A percentile compares a stretch with the other conserved stretches of the same genome.
These are phyloP conservation scores for Desoria tigrina DNA, from an alignment of 2,888 invertebrate species.

Conservation along the genomic window DNA sequence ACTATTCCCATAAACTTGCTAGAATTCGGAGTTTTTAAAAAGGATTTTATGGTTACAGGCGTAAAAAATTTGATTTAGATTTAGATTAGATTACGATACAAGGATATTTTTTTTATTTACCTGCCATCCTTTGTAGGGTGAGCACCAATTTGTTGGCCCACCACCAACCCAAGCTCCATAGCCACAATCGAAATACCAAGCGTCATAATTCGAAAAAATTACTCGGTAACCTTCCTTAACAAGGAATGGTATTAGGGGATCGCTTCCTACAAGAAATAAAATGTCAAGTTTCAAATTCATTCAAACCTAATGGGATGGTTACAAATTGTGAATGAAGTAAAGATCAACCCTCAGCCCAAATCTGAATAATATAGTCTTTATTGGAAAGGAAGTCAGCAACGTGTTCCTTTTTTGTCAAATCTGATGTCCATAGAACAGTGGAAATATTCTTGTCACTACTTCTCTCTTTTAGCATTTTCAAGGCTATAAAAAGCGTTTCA, in stretches of 20 bases:
- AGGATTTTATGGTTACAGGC: not conserved
- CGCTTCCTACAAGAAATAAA: conserved; percentile 58
- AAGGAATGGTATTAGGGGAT: conserved; percentile 63
- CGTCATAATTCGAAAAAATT: conserved; percentile 84
- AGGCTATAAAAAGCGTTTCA: conserved; percentile 55
- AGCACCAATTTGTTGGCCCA: conserved; percentile 81
- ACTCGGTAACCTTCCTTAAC: conserved; percentile 71
- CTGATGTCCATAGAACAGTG: conserved; percentile 77
- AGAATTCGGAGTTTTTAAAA: conserved; percentile 13
- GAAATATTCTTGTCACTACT: conserved; percentile 63
- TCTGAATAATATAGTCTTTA: conserved; percentile 75
- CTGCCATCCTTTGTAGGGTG: conserved; percentile 88
- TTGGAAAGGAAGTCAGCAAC: conserved; percentile 69
- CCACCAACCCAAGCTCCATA: conserved; percentile 77
- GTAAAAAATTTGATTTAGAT: too few species aligned
- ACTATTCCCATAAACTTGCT: conserved; percentile 72
- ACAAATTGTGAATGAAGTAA: not conserved
- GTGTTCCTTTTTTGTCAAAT: conserved; percentile 67
- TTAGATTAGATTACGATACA: too few species aligned
- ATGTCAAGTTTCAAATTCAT: too few species aligned
- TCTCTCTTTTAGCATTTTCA: conserved; percentile 64
- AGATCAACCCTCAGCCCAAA: conserved; percentile 65
- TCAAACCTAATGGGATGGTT: not conserved
- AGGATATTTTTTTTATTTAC: conserved; percentile 14
- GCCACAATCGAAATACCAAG: conserved; percentile 82